Percentiles rank a stretch among this genome's conserved stretches.
These are phyloP conservation scores for Drosophila sp. DNA, from an alignment of 1,140 invertebrate species.

Conservation along the genomic window DNA sequence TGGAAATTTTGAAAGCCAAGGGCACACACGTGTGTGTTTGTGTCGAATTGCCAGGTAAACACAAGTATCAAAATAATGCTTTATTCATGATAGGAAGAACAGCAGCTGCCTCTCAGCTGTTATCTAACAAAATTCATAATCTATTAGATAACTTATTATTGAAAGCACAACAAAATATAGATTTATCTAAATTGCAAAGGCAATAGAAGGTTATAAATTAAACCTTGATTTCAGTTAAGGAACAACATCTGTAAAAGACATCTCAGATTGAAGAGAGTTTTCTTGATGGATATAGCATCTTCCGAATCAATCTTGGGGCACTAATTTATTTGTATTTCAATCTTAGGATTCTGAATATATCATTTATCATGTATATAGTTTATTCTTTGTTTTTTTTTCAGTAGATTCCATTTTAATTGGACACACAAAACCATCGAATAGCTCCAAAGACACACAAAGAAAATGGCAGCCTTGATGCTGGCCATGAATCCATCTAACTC, in stretches of 20 bases:
- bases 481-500: constrained; percentile 43
- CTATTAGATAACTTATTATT: constrained; percentile 57
- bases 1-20: constrained; percentile 32
- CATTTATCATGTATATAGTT: background rate
- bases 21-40: constrained; percentile 35
- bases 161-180: constrained; percentile 43
- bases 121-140: constrained; percentile 52
- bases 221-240: constrained; percentile 8
- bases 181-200: constrained; percentile 23
- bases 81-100: constrained; percentile 46
- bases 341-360: background rate
- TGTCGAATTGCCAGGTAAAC: constrained; percentile 52
- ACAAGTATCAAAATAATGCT: constrained; percentile 37
- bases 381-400: background rate
- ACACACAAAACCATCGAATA: constrained; percentile 6
- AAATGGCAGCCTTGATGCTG: constrained; percentile 62
- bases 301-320: too few species aligned
- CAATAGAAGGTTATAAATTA: constrained; percentile 16
- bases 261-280: too few species aligned
- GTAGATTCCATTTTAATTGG: constrained; percentile 35
- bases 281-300: too few species aligned
- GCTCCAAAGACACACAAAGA: constrained; percentile 2
- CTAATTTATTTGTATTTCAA: too few species aligned
- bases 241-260: too few species aligned
- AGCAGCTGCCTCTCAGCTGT: constrained; percentile 42